Evolutionary conservation across 2,888 invertebrate genomes (phyloP).

Genomic region (Drosophila melanocephala): DNA sequence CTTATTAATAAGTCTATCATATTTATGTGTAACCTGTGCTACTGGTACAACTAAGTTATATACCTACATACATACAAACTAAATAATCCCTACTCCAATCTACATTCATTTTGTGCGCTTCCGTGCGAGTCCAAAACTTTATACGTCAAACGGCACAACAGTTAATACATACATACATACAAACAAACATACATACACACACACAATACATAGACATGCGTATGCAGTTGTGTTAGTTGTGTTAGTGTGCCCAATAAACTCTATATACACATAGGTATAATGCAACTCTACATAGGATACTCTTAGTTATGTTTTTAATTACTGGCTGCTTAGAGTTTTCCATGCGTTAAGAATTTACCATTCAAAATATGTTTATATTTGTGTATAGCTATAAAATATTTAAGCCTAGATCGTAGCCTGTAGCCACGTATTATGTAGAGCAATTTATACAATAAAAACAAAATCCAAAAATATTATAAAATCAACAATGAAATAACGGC

Average conservation of each 20-base stretch:
- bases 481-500: constrained; percentile 13
- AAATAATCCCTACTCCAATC: constrained; percentile 18
- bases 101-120: constrained; percentile 58
- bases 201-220: background rate
- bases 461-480: constrained; percentile 44
- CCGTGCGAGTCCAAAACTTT: constrained; percentile 69
- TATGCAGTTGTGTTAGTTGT: background rate
- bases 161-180: constrained; percentile 16
- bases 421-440: constrained; percentile 78
- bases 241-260: constrained; percentile 20
- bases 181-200: constrained; percentile 6
- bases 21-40: constrained; percentile 63
- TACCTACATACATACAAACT: constrained; percentile 15
- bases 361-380: constrained; percentile 52
- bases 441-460: constrained; percentile 70
- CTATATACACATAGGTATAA: constrained; percentile 21
- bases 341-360: constrained; percentile 57
- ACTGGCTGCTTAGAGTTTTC: constrained; percentile 63
- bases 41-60: constrained; percentile 63
- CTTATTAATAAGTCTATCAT: constrained; percentile 42
- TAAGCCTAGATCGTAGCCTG: constrained; percentile 69
- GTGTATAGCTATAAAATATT: constrained; percentile 72
- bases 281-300: constrained; percentile 36
- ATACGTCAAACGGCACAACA: constrained; percentile 55
- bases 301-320: constrained; percentile 45